Evolutionary conservation across 2,888 invertebrate genomes (phyloP), one percentile per base, ranked within the genome.

Genomic region (Autographa pulchrina): DNA sequence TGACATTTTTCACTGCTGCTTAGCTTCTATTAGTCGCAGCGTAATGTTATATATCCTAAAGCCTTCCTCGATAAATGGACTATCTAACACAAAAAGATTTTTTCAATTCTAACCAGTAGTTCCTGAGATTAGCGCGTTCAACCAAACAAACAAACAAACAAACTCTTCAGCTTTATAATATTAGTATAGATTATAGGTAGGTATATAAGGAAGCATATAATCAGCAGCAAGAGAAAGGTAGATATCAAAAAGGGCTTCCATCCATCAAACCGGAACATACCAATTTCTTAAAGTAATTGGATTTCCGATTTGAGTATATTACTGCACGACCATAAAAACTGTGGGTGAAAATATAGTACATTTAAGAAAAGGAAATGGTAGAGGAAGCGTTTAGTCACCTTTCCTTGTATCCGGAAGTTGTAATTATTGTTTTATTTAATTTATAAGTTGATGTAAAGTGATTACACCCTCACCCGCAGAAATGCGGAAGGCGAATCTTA

Each of bases 361-460:
- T 13, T 41, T 41, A 41, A 14, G 43, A 43, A 16, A 43, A 16
- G 43, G 43, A 43, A 43, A 48, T 48, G n/a, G 16, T 48, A 6
- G n/a, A 48, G n/a, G 48, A 48, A 48, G 48, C 48, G 48, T 48
- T 48, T n/a, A 16, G n/a, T 48, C n/a, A 48, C n/a, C 48, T 48
- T 48, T 48, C 48, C 48, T n/a, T 16, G 8, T n/a, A n/a, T 8
- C n/a, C 48, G 48, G 48, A 48, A 48, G 48, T n/a, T n/a, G 48
- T 48, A n/a, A 48, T 48, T 48, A n/a, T n/a, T 48, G n/a, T 48
- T 48, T 48, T 48, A 48, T 7, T 48, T 48, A 16, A 48, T 7
- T 5, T 48, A 6, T n/a, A n/a, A n/a, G 48, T 48, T 43, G 14
- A 16, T 48, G 48, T 48, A 16, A 48, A n/a, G 48, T n/a, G 48